Evolutionary conservation across 2,113 vertebrate genomes (phyloP).

Genomic region (Campylomormyrus tamandua): DNA sequence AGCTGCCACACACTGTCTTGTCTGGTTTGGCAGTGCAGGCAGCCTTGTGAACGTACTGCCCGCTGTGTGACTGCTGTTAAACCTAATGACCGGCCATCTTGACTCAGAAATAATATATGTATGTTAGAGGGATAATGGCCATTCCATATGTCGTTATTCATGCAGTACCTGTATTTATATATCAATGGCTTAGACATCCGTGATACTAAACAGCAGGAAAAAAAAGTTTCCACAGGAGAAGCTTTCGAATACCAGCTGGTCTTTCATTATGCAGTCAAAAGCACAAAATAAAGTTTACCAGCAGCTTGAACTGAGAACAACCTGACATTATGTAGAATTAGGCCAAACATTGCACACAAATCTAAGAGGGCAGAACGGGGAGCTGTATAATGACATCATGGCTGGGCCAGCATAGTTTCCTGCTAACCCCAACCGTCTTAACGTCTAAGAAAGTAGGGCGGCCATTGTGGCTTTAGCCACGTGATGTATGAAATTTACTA

Average conservation of each 20-base stretch:
- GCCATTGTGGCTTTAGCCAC: neutral
- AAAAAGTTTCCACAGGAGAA: neutral
- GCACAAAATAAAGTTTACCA: constrained; percentile 9
- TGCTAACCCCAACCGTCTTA: neutral
- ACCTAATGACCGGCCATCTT: neutral
- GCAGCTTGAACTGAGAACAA: neutral
- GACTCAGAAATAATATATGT: neutral
- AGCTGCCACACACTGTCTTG: neutral
- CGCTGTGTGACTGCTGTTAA: neutral
- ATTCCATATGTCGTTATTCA: neutral
- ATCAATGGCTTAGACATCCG: neutral
- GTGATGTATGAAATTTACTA: neutral
- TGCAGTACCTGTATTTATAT: neutral
- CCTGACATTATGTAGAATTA: neutral
- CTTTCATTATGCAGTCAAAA: neutral
- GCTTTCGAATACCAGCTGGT: neutral
- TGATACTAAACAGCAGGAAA: neutral
- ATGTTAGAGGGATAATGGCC: neutral
- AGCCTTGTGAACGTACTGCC: neutral
- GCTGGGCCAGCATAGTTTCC: neutral
- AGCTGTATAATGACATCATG: neutral
- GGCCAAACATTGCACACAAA: neutral
- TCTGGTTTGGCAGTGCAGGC: neutral
- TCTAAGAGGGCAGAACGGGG: neutral
- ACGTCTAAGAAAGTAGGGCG: neutral